Evolutionary conservation across 2,888 invertebrate genomes (phyloP).

Genomic region (Mamestra brassicae): DNA sequence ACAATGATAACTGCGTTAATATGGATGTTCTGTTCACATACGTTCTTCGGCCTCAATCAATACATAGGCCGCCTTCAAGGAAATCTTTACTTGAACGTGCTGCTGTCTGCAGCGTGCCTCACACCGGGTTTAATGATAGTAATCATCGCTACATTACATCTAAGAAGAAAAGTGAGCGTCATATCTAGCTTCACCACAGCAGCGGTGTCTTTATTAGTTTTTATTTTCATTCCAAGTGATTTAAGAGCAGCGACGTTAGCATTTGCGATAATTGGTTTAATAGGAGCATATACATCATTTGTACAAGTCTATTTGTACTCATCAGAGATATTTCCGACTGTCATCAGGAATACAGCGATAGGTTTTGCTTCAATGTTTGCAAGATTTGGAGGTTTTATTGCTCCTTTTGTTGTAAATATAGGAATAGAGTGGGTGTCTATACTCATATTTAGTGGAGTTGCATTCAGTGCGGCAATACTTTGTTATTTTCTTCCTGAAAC

Average conservation of each 20-base stretch:
- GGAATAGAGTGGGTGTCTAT: conserved; percentile 84
- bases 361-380: conserved; percentile 94
- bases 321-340: conserved; percentile 95
- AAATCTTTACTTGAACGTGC: conserved; percentile 95
- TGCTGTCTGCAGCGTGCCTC: conserved; percentile 91
- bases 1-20: conserved; percentile 93
- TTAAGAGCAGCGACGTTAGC: conserved; percentile 89
- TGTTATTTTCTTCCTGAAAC: conserved; percentile 85
- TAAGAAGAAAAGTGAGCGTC: conserved; percentile 79
- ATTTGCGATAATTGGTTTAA: conserved; percentile 94
- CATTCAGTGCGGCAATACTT: conserved; percentile 79
- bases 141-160: conserved; percentile 77
- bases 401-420: conserved; percentile 92
- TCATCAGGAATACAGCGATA: conserved; percentile 94
- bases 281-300: conserved; percentile 93
- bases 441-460: conserved; percentile 80
- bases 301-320: conserved; percentile 93
- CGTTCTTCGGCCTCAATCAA: conserved; percentile 96
- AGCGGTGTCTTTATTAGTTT: conserved; percentile 79
- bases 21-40: conserved; percentile 95
- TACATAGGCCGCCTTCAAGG: conserved; percentile 95
- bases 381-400: conserved; percentile 92
- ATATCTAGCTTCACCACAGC: conserved; percentile 78
- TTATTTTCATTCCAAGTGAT: conserved; percentile 80
- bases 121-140: conserved; percentile 79